phyloP scores from a whole-genome alignment of 2,888 invertebrate genomes.

The Acholoe squamosa region DNA sequence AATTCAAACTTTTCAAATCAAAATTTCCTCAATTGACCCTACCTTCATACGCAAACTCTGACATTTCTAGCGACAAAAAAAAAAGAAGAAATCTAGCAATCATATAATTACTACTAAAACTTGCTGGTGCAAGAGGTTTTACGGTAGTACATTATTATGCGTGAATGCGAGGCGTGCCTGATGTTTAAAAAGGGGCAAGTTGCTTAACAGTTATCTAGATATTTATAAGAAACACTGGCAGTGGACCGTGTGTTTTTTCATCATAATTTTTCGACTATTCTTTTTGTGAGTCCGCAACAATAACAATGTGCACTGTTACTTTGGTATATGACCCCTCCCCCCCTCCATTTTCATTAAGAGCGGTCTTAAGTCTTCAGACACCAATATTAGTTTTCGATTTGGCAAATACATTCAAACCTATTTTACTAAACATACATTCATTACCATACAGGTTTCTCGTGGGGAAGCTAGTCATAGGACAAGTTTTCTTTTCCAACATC shows the following conservation, averaged over 20 bases:
- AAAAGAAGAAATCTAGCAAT: too few species aligned
- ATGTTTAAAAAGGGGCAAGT: background rate
- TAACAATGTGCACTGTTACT: background rate
- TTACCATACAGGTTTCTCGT: background rate
- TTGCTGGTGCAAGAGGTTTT: too few species aligned
- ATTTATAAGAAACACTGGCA: background rate
- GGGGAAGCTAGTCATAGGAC: too few species aligned
- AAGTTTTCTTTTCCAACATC: too few species aligned
- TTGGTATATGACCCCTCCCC: background rate
- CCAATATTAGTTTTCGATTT: background rate
- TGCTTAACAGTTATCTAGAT: background rate
- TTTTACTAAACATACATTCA: background rate
- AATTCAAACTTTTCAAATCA: too few species aligned
- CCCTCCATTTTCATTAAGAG: background rate
- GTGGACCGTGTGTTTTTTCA: constrained; percentile 7
- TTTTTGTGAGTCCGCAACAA: background rate
- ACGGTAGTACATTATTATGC: background rate
- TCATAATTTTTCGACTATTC: background rate
- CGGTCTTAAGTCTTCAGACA: background rate
- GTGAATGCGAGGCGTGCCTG: background rate
- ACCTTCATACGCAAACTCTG: too few species aligned
- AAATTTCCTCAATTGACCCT: too few species aligned
- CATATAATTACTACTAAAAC: too few species aligned
- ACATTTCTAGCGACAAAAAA: too few species aligned
- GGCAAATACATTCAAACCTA: background rate